phyloP scores from a whole-genome alignment of 1,140 invertebrate species.

The Formica selysi region DNA sequence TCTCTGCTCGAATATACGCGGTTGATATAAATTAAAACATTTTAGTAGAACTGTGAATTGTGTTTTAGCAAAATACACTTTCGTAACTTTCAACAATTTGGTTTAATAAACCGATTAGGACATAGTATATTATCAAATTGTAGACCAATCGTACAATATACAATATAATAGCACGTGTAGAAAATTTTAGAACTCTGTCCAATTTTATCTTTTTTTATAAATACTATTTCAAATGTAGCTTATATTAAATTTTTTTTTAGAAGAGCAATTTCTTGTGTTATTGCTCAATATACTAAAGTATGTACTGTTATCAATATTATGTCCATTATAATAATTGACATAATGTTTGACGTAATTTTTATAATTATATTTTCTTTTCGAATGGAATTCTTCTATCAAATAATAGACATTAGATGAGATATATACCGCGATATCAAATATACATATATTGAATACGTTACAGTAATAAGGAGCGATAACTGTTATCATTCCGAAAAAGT shows the following conservation, averaged over 20 bases:
- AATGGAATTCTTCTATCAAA: background rate
- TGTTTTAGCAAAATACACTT: background rate
- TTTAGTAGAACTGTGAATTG: background rate
- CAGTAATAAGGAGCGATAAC: background rate
- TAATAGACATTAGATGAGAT: background rate
- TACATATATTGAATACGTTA: background rate
- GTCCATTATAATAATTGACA: background rate
- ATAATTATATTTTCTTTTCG: conserved; percentile 22
- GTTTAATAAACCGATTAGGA: background rate
- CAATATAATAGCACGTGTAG: background rate
- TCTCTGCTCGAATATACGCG: background rate
- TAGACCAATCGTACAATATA: background rate
- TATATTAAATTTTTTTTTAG: background rate
- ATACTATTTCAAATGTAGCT: too few relatives aligned
- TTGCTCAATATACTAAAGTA: background rate
- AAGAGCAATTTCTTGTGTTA: background rate
- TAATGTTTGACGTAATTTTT: background rate
- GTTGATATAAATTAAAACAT: conserved; percentile 7
- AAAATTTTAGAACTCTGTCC: background rate
- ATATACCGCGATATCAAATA: background rate
- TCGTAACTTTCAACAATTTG: background rate
- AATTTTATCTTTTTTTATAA: background rate
- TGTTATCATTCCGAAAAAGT: background rate
- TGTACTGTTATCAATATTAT: background rate
- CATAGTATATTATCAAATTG: background rate